Percentiles rank a stretch among this genome's conserved stretches.
These are phyloP conservation scores for Bombylius discolor DNA, from an alignment of 2,888 invertebrate species.

Conservation along the genomic window DNA sequence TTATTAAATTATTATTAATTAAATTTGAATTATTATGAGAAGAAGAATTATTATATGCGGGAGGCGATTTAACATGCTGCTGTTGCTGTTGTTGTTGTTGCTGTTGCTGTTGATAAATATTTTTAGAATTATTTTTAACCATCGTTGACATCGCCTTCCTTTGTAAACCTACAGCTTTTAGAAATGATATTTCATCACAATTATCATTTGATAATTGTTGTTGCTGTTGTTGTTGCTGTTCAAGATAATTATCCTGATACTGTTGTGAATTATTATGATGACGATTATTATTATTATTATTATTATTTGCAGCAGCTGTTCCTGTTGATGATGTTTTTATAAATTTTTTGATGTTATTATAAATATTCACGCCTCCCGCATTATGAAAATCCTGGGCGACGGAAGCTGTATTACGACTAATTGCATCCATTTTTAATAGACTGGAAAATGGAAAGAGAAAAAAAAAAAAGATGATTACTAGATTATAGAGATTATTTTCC, in stretches of 20 bases:
- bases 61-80: slow-evolving; percentile 38
- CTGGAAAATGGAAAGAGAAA: slow-evolving; percentile 17
- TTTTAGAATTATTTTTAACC: slow-evolving; percentile 22
- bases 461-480: not conserved
- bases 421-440: slow-evolving; percentile 38
- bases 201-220: slow-evolving; percentile 9
- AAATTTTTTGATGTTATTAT: slow-evolving; percentile 14
- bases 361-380: slow-evolving; percentile 44
- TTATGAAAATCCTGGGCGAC: slow-evolving; percentile 50
- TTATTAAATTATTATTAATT: not conserved
- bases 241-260: too few relatives aligned
- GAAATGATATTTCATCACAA: slow-evolving; percentile 11
- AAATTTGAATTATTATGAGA: not conserved
- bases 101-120: slow-evolving; percentile 21
- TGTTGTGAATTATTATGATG: too few relatives aligned
- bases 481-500: not conserved
- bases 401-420: slow-evolving; percentile 38
- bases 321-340: not conserved
- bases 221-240: slow-evolving; percentile 11
- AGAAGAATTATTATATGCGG: slow-evolving; percentile 26
- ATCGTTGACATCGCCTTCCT: slow-evolving; percentile 29
- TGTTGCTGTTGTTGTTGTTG: slow-evolving; percentile 19
- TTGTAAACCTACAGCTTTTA: slow-evolving; percentile 17
- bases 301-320: not conserved
- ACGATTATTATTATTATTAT: too few relatives aligned